These are phyloP conservation scores for Cydia fagiglandana DNA, from an alignment of 1,140 invertebrate genomes.

Conservation along the genomic window DNA sequence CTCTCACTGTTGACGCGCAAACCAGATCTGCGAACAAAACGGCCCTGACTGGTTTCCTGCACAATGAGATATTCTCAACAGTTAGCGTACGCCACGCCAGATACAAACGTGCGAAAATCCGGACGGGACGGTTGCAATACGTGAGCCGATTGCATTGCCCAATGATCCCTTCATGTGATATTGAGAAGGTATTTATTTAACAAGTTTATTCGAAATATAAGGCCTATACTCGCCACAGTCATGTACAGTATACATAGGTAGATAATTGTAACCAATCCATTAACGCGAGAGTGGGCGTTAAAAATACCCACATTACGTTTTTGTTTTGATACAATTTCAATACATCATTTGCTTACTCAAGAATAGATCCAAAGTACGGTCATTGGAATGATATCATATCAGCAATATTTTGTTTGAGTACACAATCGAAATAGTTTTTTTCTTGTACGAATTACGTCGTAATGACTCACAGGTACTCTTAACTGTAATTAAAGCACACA, in stretches of 20 bases:
- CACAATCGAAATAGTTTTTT: not conserved
- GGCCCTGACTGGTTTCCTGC: slow-evolving; percentile 25
- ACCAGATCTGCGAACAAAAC: slow-evolving; percentile 25
- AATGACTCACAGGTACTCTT: not conserved
- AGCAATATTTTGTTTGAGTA: not conserved
- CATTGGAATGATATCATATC: not conserved
- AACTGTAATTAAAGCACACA: not conserved
- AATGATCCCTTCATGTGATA: not conserved
- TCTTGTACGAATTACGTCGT: not conserved
- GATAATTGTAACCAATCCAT: not conserved
- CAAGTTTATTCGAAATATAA: not conserved
- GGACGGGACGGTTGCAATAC: not conserved
- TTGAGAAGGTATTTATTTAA: not conserved
- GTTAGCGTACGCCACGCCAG: not conserved
- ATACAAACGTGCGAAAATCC: slow-evolving; percentile 17
- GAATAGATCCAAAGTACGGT: not conserved
- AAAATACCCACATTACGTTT: not conserved
- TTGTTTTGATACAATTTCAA: not conserved
- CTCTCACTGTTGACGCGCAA: slow-evolving; percentile 30
- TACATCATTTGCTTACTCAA: not conserved
- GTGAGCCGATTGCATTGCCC: slow-evolving; percentile 4
- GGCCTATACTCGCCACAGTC: too few relatives aligned
- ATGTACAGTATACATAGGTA: too few relatives aligned
- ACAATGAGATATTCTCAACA: slow-evolving; percentile 6
- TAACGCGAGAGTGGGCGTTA: not conserved